A percentile compares a stretch with the other conserved stretches of the same genome.
phyloP scores from a whole-genome alignment of 2,113 vertebrate genomes.

The Gallinago jamesoni region DNA sequence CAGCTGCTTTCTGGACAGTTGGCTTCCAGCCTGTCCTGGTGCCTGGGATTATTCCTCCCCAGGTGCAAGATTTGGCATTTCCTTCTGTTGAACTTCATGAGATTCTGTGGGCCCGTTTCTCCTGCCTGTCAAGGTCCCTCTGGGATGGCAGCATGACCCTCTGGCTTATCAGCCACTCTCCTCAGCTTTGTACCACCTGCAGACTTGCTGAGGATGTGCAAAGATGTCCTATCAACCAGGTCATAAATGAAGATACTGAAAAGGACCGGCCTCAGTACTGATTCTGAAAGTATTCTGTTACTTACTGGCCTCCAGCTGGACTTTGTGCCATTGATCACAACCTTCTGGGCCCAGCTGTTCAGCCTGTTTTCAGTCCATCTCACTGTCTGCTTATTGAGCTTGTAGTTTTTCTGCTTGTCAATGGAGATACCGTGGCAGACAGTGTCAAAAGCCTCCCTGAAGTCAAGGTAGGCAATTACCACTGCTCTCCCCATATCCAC shows the following conservation, averaged over 20 bases:
- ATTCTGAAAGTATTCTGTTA: background rate
- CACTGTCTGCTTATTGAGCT: background rate
- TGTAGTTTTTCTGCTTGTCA: background rate
- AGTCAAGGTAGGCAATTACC: background rate
- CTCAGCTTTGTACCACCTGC: background rate
- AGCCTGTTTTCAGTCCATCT: background rate
- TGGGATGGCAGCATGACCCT: background rate
- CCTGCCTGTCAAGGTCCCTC: fast-evolving
- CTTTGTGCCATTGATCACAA: background rate
- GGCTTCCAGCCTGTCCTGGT: background rate
- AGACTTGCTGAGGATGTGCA: background rate
- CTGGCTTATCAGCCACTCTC: background rate
- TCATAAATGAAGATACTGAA: background rate
- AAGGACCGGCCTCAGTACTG: background rate
- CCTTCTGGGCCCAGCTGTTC: background rate
- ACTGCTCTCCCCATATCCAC: background rate
- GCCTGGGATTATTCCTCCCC: background rate
- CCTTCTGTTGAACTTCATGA: background rate
- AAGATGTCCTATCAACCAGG: background rate
- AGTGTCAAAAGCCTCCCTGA: background rate
- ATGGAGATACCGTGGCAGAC: background rate
- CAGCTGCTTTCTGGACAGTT: background rate
- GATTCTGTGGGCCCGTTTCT: background rate
- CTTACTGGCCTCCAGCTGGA: background rate
- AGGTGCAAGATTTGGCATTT: background rate